A percentile compares a stretch with the other conserved stretches of the same genome.
Conservation (phyloP, 2,113 vertebrate genomes). For the Hystrix brachyura region DNA sequence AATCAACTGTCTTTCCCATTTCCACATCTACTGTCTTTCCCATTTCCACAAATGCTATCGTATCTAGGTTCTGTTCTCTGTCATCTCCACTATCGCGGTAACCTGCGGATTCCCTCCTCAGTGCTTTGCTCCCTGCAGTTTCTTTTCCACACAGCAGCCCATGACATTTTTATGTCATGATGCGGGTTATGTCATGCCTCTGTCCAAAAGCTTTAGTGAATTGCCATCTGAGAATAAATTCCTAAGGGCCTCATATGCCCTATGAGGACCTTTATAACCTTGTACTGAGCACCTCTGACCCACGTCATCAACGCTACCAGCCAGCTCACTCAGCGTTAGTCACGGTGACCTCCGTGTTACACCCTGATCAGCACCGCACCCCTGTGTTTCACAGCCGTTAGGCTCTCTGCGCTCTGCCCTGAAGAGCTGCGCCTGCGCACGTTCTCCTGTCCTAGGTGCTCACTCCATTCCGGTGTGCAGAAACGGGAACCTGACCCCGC, state of each 20-base stretch:
- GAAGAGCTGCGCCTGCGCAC: background rate
- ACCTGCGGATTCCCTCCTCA: background rate
- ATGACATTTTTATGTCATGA: background rate
- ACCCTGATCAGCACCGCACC: background rate
- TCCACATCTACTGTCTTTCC: background rate
- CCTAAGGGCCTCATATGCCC: background rate
- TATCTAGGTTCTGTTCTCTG: background rate
- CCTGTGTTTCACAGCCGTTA: rapidly evolving
- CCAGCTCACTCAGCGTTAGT: background rate
- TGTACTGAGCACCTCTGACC: background rate
- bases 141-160: background rate
- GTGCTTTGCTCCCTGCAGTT: background rate
- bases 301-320: background rate
- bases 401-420: background rate
- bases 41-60: background rate
- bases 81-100: background rate
- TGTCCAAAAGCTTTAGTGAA: background rate
- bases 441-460: background rate
- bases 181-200: background rate
- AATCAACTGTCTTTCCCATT: background rate
- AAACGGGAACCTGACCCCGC: background rate
- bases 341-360: background rate
- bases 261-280: background rate
- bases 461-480: background rate
- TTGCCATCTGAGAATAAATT: background rate